Percentiles rank a stretch among this genome's conserved stretches.
phyloP scores from a whole-genome alignment of 2,113 vertebrate genomes.

The western clawed frog (Xenopus tropicalis) region DNA sequence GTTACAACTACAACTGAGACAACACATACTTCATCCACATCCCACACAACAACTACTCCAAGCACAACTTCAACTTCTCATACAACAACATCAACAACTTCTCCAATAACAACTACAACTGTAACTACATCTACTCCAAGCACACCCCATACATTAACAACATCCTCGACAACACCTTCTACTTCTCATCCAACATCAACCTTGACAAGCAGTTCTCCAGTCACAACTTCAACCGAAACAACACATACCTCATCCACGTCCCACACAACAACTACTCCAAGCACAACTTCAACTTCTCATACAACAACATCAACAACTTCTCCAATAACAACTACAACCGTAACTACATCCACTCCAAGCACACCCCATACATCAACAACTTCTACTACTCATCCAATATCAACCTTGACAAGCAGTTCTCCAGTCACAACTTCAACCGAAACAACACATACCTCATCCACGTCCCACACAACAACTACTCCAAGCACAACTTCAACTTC shows the following conservation, averaged over 20 bases:
- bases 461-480: neutral
- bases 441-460: neutral
- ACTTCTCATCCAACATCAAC: neutral
- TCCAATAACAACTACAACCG: too few species aligned
- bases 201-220: neutral
- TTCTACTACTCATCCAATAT: too few species aligned
- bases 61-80: neutral
- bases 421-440: too few species aligned
- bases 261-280: neutral
- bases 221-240: neutral
- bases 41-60: neutral
- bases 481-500: neutral
- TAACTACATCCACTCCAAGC: neutral
- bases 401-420: too few species aligned
- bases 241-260: neutral
- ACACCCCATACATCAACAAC: neutral
- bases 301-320: too few species aligned
- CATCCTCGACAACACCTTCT: too few species aligned
- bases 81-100: neutral
- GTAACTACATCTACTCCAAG: fast-evolving
- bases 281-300: too few species aligned
- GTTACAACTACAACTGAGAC: neutral
- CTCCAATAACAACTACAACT: neutral
- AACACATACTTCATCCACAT: neutral
- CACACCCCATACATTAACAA: neutral